These are phyloP conservation scores for Smithornis capensis DNA, from an alignment of 2,113 vertebrate species.

Conservation along the genomic window DNA sequence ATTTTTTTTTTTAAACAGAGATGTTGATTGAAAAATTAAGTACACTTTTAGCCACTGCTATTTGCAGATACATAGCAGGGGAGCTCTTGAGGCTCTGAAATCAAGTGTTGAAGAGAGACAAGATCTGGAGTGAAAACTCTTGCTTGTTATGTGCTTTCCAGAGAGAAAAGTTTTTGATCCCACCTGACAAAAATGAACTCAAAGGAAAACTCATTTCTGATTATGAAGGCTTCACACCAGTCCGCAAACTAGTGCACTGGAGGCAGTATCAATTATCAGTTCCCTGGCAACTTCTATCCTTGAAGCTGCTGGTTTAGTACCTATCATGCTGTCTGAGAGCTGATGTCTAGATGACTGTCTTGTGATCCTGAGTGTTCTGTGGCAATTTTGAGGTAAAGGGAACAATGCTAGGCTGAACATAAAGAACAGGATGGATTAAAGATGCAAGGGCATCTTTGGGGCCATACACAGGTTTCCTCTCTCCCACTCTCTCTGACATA, in stretches of 20 bases:
- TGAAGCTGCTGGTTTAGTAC: background rate
- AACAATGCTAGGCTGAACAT: background rate
- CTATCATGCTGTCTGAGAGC: background rate
- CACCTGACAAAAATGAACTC: background rate
- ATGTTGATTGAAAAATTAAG: background rate
- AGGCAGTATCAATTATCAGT: background rate
- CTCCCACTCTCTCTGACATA: background rate
- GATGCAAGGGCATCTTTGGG: background rate
- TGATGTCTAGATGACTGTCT: accelerated
- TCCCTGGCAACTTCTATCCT: background rate
- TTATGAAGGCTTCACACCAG: background rate
- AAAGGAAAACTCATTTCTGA: background rate
- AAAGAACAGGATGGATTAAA: background rate
- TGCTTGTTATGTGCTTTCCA: background rate
- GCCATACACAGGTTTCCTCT: background rate
- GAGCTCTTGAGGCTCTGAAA: background rate
- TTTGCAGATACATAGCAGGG: background rate
- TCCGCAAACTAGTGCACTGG: background rate
- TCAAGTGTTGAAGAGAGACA: background rate
- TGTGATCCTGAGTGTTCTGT: background rate
- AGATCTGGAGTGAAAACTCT: background rate
- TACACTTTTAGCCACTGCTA: background rate
- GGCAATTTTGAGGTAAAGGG: background rate
- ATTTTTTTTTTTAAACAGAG: background rate
- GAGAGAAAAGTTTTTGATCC: background rate